These are phyloP conservation scores for Alouatta palliata DNA, from an alignment of 2,113 vertebrate genomes.

Conservation along the genomic window DNA sequence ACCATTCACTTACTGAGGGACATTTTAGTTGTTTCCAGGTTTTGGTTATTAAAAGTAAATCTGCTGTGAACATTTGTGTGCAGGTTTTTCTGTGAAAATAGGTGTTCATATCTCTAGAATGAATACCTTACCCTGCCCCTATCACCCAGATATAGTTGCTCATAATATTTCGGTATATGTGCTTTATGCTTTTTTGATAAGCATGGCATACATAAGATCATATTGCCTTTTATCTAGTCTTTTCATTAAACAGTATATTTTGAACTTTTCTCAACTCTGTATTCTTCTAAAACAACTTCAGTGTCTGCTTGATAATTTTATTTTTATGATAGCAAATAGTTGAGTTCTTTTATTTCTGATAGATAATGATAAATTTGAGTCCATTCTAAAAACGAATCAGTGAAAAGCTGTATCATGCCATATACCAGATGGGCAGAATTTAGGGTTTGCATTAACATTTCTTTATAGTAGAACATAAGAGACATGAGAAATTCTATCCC, in stretches of 20 bases:
- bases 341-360: background rate
- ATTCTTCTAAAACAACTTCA: slow-evolving; percentile 11
- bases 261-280: slow-evolving; percentile 8
- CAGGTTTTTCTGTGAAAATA: background rate
- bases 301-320: background rate
- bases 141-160: background rate
- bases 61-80: background rate
- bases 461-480: background rate
- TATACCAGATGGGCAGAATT: slow-evolving; percentile 4
- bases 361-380: slow-evolving; percentile 11
- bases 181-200: background rate
- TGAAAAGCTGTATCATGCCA: slow-evolving; percentile 11
- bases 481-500: background rate
- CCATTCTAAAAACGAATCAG: background rate
- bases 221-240: background rate
- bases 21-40: background rate
- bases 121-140: background rate
- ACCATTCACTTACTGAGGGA: background rate
- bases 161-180: background rate
- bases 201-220: background rate
- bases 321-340: background rate
- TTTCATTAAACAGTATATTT: background rate
- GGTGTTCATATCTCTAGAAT: background rate
- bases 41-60: slow-evolving; percentile 28
- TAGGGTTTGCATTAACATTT: background rate